Base-by-base conservation (phyloP, 2,797 vertebrate genomes). In the Acipenser oxyrinchus region DNA sequence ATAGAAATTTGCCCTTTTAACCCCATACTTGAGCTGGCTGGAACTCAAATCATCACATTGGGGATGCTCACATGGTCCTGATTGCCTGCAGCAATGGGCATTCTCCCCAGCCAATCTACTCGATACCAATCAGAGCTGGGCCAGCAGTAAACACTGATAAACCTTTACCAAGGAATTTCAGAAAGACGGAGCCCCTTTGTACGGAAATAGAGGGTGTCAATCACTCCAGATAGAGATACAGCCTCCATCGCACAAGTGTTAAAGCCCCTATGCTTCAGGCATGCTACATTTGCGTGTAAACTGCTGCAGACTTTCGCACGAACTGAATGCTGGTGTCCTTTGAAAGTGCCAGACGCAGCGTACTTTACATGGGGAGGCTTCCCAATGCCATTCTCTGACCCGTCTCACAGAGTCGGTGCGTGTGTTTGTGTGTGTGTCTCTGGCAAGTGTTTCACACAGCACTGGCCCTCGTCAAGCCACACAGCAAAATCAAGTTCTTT, bases 241-340 rank as follows among this genome's bases (percentile, higher is more conserved):
- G 81, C 79, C 83, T 82, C 75, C 76, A 82, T 88, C 75, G 71
- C 69, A 53, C 37, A 18, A 64, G 75, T 73, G 77, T 77, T 72
- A 23, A 73, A 77, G 67, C 80, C 77, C 79, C 79, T 75, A 79
- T 77, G 60, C 62, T 63, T 15, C n/a, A 64, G 71, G 74, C 71
- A 75, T 75, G 74, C 63, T 55, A 55, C 63, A 51, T 73, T 78
- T 67, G 75, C 79, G 84, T 80, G 82, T 79, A 82, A 72, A 78
- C 77, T 73, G 71, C 73, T 68, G 10, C 74, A 37, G 74, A 70
- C 78, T 79, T 73, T 83, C 80, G 83, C 86, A 88, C 81, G 78
- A 84, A 86, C 69, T 51, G 10, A 58, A 58, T 11, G 12, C 12
- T 58, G 55, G 10, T 13, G 6, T 80, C 72, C 76, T 82, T 74